Conservation (phyloP, 2,113 vertebrate genomes). For the Pterocles gutturalis region DNA sequence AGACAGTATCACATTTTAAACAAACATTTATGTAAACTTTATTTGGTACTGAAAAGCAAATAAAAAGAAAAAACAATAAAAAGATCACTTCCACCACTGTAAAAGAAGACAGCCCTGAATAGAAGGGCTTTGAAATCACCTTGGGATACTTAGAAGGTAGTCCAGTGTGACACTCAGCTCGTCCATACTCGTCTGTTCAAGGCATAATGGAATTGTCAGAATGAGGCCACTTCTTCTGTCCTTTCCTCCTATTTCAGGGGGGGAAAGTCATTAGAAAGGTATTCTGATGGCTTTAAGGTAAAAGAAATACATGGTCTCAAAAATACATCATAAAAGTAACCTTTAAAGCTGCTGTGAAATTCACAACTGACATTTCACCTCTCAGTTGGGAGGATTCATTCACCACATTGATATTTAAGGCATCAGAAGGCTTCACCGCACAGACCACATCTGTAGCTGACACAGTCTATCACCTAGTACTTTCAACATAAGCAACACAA, state of each 20-base stretch:
- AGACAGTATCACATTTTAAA: background rate
- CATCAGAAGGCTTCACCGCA: background rate
- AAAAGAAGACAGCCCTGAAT: background rate
- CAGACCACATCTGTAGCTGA: background rate
- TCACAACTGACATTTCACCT: background rate
- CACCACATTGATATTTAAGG: background rate
- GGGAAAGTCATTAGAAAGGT: conserved; percentile 29
- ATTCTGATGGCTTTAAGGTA: background rate
- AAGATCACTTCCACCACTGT: background rate
- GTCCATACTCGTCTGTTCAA: conserved; percentile 98
- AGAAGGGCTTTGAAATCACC: conserved; percentile 80
- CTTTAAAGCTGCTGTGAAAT: background rate
- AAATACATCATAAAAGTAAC: background rate
- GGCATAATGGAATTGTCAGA: conserved; percentile 95
- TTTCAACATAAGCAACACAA: background rate
- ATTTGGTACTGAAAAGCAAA: background rate
- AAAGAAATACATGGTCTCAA: background rate
- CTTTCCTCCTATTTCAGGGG: conserved; percentile 87
- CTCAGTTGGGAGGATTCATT: background rate
- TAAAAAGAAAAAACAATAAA: background rate
- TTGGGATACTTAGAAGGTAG: conserved; percentile 97
- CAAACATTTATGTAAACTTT: background rate
- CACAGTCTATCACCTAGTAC: background rate
- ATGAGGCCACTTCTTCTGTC: conserved; percentile 98
- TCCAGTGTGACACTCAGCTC: conserved; percentile 95